phyloP scores from a whole-genome alignment of 1,140 invertebrate species.

The Saxidomus purpurata region DNA sequence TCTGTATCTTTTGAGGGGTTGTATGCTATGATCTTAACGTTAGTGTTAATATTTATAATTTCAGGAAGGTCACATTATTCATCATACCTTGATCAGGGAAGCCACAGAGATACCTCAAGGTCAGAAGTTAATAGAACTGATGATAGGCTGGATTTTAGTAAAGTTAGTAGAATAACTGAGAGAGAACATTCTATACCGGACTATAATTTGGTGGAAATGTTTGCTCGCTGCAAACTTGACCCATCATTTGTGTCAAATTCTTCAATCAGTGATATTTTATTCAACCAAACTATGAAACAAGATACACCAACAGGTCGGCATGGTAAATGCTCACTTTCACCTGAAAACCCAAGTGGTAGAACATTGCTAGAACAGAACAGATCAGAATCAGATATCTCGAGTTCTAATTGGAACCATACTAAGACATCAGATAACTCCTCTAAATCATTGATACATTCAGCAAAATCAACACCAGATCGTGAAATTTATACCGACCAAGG shows the following conservation, averaged over 20 bases:
- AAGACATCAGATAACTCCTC: conserved; percentile 34
- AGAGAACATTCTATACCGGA: conserved; percentile 48
- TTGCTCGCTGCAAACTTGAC: conserved; percentile 48
- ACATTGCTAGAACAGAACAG: conserved; percentile 27
- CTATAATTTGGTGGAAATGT: conserved; percentile 59
- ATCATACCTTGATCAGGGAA: not conserved
- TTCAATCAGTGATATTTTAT: conserved; percentile 49
- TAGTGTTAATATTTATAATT: not conserved
- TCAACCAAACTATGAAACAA: conserved; percentile 37
- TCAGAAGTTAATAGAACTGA: conserved; percentile 30
- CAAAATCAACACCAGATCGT: not conserved
- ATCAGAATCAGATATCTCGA: not conserved
- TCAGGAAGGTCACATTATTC: conserved; percentile 12
- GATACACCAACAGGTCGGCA: not conserved
- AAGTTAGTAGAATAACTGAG: not conserved
- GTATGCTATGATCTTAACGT: no score
- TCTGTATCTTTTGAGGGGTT: no score
- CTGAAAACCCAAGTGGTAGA: not conserved
- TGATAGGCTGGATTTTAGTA: conserved; percentile 45
- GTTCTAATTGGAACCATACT: conserved; percentile 6
- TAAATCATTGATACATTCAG: conserved; percentile 18
- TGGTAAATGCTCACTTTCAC: conserved; percentile 8
- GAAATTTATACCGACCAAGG: not conserved
- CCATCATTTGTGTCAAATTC: conserved; percentile 49
- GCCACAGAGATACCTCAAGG: not conserved